These are phyloP conservation scores for Hydropotes inermis DNA, from an alignment of 2,113 vertebrate species.

Conservation along the genomic window DNA sequence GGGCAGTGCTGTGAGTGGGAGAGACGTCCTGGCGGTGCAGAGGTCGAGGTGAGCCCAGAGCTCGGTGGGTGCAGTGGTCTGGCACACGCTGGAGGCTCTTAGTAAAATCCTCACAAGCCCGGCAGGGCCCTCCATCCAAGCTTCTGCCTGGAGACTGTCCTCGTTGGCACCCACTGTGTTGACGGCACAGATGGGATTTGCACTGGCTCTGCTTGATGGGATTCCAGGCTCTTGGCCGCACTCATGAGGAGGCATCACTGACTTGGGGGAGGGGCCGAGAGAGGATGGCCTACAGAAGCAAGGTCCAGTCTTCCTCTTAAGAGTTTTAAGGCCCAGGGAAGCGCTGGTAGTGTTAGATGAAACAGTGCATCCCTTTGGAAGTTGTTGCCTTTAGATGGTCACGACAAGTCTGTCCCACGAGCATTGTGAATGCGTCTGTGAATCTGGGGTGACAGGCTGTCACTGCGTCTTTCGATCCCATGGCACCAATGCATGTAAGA, in stretches of 20 bases:
- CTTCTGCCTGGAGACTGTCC: neutral
- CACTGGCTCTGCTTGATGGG: neutral
- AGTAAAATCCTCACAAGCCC: neutral
- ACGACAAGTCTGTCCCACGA: fast-evolving
- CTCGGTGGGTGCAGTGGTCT: neutral
- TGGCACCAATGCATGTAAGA: neutral
- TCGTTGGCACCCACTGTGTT: neutral
- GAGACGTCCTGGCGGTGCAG: neutral
- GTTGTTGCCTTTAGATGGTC: neutral
- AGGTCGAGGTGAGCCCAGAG: neutral
- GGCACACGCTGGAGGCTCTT: neutral
- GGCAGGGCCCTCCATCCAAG: neutral
- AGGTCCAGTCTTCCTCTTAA: neutral
- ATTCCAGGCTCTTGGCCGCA: neutral
- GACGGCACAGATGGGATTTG: neutral
- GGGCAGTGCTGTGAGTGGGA: neutral
- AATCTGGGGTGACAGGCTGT: neutral
- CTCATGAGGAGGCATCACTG: neutral
- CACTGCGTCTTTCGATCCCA: neutral
- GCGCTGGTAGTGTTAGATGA: neutral
- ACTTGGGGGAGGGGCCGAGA: neutral
- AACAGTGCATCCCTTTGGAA: neutral
- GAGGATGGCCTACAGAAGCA: neutral
- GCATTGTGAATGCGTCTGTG: fast-evolving
- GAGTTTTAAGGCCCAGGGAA: neutral